Base-by-base conservation (phyloP, 2,888 invertebrate species). In the Chrysopilus asiliformis region DNA sequence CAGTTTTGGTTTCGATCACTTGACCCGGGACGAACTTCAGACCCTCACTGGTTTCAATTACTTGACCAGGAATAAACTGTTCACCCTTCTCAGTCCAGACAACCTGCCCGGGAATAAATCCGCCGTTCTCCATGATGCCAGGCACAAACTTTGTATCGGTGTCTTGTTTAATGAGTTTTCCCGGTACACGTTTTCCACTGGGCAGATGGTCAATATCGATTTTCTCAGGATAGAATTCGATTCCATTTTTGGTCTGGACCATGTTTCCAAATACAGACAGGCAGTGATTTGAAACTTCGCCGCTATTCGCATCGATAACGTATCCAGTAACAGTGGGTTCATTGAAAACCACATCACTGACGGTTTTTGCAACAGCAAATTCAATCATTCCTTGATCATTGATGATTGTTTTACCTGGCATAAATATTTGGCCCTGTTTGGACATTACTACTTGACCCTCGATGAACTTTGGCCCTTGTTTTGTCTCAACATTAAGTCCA, bases 21-120 rank as follows among this genome's bases (percentile, higher is more conserved):
- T 81, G 79, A 3, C 83, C 83, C 3, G 82, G 79, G 12, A 83
- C 78, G 55, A 83, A 82, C 55, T 80, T 79, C 0, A 75, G 72
- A 1, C 71, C 72, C 46, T 72, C 72, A 32, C 68, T 65, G 3
- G 77, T 77, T 48, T 77, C 76, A n/a, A 79, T 72, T 1, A 79
- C 75, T 62, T 78, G 77, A 1, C 79, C 79, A 1, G 77, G 76
- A 4, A 79, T 72, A 50, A 79, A 79, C 45, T 78, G 76, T 47
- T 76, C 76, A 4, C 78, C 78, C 41, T 70, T 71, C 51, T 77
- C 76, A 5, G 77, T 78, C 47, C 68, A 71, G 0, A 79, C 75
- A 43, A 74, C 70, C 61, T 79, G 78, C 3, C 79, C 79, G 0
- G 78, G 76, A 12, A 78, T 67, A 49, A 79, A 79, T 38, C 72